Percentiles rank a stretch among this genome's conserved stretches.
phyloP scores from a whole-genome alignment of 2,113 vertebrate species.

The Nymphicus hollandicus region DNA sequence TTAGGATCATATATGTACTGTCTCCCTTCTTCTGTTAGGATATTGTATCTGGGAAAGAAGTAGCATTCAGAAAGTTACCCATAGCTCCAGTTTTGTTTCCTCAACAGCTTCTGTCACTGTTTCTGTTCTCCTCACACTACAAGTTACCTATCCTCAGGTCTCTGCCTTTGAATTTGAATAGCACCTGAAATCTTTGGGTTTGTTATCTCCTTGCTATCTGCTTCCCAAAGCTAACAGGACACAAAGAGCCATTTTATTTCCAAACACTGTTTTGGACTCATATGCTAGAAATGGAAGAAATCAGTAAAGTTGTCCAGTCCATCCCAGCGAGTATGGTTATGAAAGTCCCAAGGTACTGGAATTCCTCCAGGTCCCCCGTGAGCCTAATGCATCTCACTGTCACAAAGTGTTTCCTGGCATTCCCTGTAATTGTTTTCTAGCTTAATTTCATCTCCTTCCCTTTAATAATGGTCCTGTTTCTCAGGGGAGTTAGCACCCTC shows the following conservation, averaged over 20 bases:
- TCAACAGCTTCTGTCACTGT: background rate
- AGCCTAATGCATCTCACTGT: background rate
- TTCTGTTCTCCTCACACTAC: background rate
- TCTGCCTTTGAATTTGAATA: background rate
- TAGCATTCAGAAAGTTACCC: background rate
- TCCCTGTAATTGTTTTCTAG: conserved; percentile 15
- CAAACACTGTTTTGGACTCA: background rate
- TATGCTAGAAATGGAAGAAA: background rate
- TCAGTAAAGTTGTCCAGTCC: background rate
- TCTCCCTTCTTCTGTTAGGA: conserved; percentile 73
- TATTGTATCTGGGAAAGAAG: conserved; percentile 78
- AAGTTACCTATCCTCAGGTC: background rate
- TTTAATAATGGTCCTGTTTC: background rate
- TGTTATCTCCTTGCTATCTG: background rate
- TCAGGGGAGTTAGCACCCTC: background rate
- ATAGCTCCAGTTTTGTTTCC: background rate
- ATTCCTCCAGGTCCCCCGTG: background rate
- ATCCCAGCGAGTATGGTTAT: background rate
- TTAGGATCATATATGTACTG: conserved; percentile 75
- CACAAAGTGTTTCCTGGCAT: background rate
- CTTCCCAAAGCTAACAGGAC: background rate
- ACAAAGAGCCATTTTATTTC: background rate
- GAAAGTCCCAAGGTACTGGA: background rate
- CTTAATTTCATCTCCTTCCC: conserved; percentile 1
- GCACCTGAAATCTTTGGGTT: background rate